Base-by-base conservation (phyloP, 2,113 vertebrate species). In the Macaca mulatta region DNA sequence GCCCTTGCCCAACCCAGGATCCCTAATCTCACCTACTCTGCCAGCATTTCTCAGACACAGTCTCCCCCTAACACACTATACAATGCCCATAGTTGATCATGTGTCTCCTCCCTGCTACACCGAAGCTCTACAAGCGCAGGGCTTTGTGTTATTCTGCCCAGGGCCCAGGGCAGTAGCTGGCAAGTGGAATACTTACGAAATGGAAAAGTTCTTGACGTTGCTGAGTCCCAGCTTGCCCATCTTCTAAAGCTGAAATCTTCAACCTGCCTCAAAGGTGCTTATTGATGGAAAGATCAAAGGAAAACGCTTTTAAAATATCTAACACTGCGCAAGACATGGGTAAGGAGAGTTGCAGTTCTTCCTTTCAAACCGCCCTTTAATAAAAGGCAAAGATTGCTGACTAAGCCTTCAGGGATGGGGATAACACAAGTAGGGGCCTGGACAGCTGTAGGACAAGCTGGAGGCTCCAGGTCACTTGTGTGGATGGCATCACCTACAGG, bases 351-450 rank as follows among this genome's bases (percentile, higher is more conserved):
- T 20, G 13, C 48, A 40, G 22, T 16, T 38, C 18, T 48, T 94
- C 45, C 27, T 72, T n/a, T 79, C 64, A 67, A 69, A 30, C 22
- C 30, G 50, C n/a, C 74, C 35, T 12, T 84, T 67, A 48, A 72
- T 22, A 32, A 81, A 83, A 92, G 55, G 40, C 43, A 5, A 70
- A n/a, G 27, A 55, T 48, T n/a, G 3, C 32, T 4, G 10, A 64
- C 10, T 0, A 1, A 45, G 55, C 22, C 43, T 52, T 52, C 1
- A 6, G 9, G 38, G 38, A 4, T 32, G 25, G 30, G 27, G 25
- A 16, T 5, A 17, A 38, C 1, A 2, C 10, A 22, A 17, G 67
- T 2, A 17, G 50, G 50, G 22, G 3, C 40, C 74, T 10, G 0
- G 48, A 52, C 2, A 55, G 81, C 72, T 35, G 11, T 22, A 38